Evolutionary conservation across 2,797 vertebrate species (phyloP), one percentile per base, ranked within the genome.

Genomic region (Siniperca obscura): DNA sequence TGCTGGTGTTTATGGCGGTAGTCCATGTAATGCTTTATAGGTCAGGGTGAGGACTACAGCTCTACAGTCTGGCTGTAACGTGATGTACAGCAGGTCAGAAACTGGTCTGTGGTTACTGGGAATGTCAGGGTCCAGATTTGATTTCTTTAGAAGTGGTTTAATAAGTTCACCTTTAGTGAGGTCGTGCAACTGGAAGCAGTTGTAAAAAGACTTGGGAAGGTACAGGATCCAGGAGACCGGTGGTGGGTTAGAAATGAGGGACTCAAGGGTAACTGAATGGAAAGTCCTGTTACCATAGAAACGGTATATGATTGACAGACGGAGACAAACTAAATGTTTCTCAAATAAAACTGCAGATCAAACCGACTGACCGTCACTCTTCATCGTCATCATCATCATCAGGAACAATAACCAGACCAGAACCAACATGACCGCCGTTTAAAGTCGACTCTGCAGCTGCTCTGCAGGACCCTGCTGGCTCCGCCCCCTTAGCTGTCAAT

Each of bases 361-460:
- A 56, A 30, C 17, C 4, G 2, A 57, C 61, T 68, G 17, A 82
- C 70, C 75, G 2, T 55, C 21, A 59, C 34, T 66, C 55, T 62
- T 78, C 72, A 17, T 60, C 71, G 7, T n/a, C n/a, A n/a, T 71
- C 67, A 56, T 61, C 76, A 36, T 60, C 64, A 34, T 64, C 78
- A 72, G 19, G 19, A 74, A 56, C 30, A 56, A 11, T 1, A 73
- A 46, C 53, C n/a, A 61, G 34, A 61, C 4, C 48, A 73, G 8
- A 27, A 48, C 19, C 21, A 46, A 66, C 83, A 88, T 83, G 44
- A 65, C 53, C 0, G 14, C 72, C 3, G 0, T 13, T 2, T 57
- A 22, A 34, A n/a, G 57, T 67, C 21, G 1, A 34, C 14, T 44
- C 44, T 57, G n/a, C 9, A 11, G 30, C 40, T 59, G 44, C 25